Percentiles rank a stretch among this genome's conserved stretches.
These are phyloP conservation scores for Felis chaus DNA, from an alignment of 2,113 vertebrate genomes.

Conservation along the genomic window DNA sequence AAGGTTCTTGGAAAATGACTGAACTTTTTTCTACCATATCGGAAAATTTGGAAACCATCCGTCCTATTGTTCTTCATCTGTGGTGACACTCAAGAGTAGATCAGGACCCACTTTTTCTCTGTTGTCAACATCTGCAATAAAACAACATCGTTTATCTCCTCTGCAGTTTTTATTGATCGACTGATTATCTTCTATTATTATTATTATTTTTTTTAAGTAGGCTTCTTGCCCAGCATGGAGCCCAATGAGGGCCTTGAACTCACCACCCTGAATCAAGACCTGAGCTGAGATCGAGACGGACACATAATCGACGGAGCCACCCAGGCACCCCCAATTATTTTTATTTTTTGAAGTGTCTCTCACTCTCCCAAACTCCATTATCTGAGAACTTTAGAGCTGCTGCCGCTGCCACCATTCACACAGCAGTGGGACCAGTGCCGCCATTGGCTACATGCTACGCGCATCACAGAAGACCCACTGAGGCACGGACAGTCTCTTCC, in stretches of 20 bases:
- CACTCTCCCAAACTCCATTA: neutral
- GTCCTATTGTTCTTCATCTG: neutral
- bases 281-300: too few species aligned
- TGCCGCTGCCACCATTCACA: rapidly evolving
- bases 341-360: neutral
- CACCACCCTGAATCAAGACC: too few species aligned
- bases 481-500: neutral
- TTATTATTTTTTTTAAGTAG: too few species aligned
- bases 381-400: neutral
- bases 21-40: neutral
- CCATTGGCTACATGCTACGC: rapidly evolving
- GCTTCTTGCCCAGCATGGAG: too few species aligned
- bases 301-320: too few species aligned
- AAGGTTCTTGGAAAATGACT: neutral
- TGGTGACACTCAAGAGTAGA: neutral
- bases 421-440: neutral
- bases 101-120: neutral
- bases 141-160: neutral
- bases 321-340: too few species aligned
- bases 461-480: rapidly evolving
- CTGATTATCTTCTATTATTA: too few species aligned
- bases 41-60: neutral
- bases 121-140: neutral
- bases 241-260: too few species aligned
- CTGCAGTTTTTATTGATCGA: neutral